Evolutionary conservation across 2,888 invertebrate species (phyloP).

Genomic region (Colletes collaris): DNA sequence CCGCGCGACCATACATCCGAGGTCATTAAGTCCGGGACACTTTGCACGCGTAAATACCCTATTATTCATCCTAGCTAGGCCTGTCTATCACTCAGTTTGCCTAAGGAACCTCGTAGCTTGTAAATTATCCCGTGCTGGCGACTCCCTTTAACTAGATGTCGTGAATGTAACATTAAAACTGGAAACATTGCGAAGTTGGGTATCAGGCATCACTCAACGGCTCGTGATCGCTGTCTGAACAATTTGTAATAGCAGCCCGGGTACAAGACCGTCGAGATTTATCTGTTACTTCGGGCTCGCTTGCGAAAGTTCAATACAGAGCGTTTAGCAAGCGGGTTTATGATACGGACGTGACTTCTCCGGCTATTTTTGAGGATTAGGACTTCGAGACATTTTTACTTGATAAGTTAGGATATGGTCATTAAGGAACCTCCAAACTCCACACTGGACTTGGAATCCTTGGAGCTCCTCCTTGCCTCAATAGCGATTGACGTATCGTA

Average conservation of each 20-base stretch:
- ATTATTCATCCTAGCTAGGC: conserved; percentile 54
- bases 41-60: conserved; percentile 54
- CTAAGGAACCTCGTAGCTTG: conserved; percentile 35
- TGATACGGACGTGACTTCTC: no score
- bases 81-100: conserved; percentile 47
- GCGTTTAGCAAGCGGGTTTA: no score
- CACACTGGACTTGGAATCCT: no score
- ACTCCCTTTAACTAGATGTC: conserved; percentile 48
- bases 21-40: conserved; percentile 55
- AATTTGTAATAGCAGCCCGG: conserved; percentile 43
- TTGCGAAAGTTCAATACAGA: conserved; percentile 11
- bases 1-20: conserved; percentile 30
- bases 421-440: no score
- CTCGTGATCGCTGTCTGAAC: conserved; percentile 21
- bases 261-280: conserved; percentile 26
- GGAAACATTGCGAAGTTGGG: conserved; percentile 17
- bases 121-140: conserved; percentile 51
- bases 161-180: conserved; percentile 40
- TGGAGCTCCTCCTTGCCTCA: no score
- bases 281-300: conserved; percentile 18
- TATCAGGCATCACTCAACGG: conserved; percentile 27
- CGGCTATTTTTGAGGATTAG: no score
- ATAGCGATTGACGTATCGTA: no score
- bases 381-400: no score
- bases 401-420: no score